These are phyloP conservation scores for Cottus gobio DNA, from an alignment of 2,113 vertebrate species.

Conservation along the genomic window DNA sequence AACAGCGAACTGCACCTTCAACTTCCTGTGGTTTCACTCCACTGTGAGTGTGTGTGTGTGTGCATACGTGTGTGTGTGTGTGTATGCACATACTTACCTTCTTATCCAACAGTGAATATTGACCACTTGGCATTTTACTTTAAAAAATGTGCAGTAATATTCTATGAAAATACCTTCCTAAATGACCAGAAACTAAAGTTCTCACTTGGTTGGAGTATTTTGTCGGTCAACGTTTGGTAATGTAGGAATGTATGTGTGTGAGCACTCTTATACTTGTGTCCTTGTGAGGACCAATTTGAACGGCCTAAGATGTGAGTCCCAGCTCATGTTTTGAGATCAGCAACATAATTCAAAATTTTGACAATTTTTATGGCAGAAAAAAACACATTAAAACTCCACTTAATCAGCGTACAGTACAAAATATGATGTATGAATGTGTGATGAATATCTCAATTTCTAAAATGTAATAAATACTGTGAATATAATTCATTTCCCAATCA, in stretches of 20 bases:
- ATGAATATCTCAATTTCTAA: not conserved
- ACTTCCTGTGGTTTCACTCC: constrained; percentile 15
- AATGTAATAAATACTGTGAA: not conserved
- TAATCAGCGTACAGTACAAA: not conserved
- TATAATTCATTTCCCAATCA: not conserved
- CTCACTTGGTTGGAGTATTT: not conserved
- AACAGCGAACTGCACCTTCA: constrained; percentile 25
- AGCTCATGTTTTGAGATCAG: not conserved
- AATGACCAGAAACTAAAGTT: not conserved
- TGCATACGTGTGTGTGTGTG: constrained; percentile 7
- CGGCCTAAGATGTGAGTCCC: not conserved
- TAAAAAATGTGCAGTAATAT: too few species aligned
- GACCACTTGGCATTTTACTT: too few species aligned
- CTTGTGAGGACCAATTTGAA: not conserved
- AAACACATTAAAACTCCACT: not conserved
- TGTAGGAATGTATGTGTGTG: not conserved
- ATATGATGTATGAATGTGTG: too few species aligned
- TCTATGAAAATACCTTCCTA: too few species aligned
- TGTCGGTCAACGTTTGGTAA: not conserved
- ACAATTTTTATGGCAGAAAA: not conserved
- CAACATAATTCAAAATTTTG: too few species aligned
- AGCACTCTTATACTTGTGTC: too few species aligned
- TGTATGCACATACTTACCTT: too few species aligned
- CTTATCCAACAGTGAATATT: too few species aligned
- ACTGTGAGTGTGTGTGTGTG: constrained; percentile 10